A percentile compares a stretch with the other conserved stretches of the same genome.
These are phyloP conservation scores for Hemicentrotus pulcherrimus DNA, from an alignment of 35 echinoderm and acorn worm genomes.

Conservation along the genomic window DNA sequence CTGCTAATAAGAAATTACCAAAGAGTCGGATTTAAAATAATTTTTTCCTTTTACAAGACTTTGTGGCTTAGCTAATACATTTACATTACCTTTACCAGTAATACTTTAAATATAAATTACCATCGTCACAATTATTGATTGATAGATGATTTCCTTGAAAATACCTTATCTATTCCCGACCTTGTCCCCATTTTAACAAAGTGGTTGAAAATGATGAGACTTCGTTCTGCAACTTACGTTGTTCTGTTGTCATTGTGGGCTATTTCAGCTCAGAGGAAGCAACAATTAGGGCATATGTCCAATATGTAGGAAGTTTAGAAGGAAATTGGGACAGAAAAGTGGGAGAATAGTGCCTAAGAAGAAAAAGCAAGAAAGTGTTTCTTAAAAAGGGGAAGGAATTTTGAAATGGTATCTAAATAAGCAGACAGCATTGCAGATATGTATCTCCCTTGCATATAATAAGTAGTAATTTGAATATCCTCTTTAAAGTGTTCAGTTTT, in stretches of 20 bases:
- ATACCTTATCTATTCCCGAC: too few relatives aligned
- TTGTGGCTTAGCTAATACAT: too few relatives aligned
- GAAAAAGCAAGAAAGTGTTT: background rate
- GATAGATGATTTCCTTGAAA: too few relatives aligned
- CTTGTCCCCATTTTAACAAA: background rate
- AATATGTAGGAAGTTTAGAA: conserved; percentile 31
- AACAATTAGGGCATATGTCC: conserved; percentile 15
- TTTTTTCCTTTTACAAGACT: too few relatives aligned
- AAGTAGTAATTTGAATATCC: background rate
- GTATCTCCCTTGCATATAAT: background rate
- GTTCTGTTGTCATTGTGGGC: conserved; percentile 16
- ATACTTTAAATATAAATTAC: too few relatives aligned
- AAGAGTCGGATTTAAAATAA: too few relatives aligned
- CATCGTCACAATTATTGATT: too few relatives aligned
- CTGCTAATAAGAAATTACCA: too few relatives aligned
- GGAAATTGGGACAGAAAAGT: conserved; percentile 19
- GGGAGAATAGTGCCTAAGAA: background rate
- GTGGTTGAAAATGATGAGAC: background rate
- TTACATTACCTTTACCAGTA: too few relatives aligned
- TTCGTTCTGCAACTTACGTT: background rate
- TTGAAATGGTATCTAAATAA: conserved; percentile 19
- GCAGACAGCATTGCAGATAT: background rate
- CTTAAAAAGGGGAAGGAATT: background rate
- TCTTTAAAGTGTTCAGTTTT: background rate
- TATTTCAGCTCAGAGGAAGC: conserved; percentile 21